These are phyloP conservation scores for Galagoides demidoff DNA, from an alignment of 2,797 vertebrate genomes.

Conservation along the genomic window DNA sequence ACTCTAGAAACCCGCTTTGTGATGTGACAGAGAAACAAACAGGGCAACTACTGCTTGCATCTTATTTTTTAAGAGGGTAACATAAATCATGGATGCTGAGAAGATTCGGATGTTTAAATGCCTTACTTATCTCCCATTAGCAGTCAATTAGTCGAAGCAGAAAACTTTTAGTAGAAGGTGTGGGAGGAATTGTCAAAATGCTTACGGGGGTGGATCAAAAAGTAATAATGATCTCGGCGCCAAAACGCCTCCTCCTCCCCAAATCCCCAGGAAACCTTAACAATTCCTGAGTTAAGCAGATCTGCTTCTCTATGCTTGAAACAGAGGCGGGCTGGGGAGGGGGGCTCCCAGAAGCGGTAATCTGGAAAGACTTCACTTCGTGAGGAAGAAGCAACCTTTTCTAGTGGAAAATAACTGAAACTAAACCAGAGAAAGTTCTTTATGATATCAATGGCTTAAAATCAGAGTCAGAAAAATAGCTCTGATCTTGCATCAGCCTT, in stretches of 20 bases:
- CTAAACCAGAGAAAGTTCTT: neutral
- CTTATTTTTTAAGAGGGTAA: neutral
- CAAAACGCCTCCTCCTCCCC: conserved; percentile 55
- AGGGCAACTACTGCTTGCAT: conserved; percentile 3
- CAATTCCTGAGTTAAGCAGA: conserved; percentile 16
- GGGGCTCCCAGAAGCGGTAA: neutral
- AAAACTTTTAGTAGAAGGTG: conserved; percentile 68
- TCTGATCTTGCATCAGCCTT: neutral
- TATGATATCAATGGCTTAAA: neutral
- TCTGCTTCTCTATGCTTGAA: conserved; percentile 36
- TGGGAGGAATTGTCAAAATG: conserved; percentile 63
- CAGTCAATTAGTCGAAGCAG: conserved; percentile 61
- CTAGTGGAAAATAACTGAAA: conserved; percentile 10
- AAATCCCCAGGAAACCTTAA: conserved; percentile 63
- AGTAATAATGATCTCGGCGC: conserved; percentile 33
- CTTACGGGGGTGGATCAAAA: conserved; percentile 56
- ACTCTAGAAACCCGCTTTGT: neutral
- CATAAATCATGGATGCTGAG: conserved; percentile 52
- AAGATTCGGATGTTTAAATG: conserved; percentile 48
- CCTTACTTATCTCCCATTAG: conserved; percentile 68
- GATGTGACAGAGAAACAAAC: neutral
- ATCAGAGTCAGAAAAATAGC: neutral
- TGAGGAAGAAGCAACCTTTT: neutral
- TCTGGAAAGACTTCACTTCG: neutral
- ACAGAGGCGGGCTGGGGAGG: neutral